These are phyloP conservation scores for Ochropleura leucogaster DNA, from an alignment of 2,888 invertebrate genomes.

Conservation along the genomic window DNA sequence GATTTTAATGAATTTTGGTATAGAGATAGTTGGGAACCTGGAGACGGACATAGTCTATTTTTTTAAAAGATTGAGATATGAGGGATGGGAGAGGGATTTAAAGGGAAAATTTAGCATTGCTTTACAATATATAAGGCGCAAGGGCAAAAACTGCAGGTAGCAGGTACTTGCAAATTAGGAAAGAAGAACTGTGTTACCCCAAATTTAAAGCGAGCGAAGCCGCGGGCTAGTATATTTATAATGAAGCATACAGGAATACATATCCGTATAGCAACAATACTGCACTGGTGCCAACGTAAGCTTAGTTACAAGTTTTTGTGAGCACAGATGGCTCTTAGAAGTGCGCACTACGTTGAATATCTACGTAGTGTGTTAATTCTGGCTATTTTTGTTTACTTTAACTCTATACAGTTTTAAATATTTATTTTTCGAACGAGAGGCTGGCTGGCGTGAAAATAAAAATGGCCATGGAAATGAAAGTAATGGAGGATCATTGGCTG, in stretches of 20 bases:
- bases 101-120: too few relatives aligned
- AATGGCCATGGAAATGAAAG: conserved; percentile 8
- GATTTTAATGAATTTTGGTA: too few relatives aligned
- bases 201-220: too few relatives aligned
- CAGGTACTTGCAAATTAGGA: too few relatives aligned
- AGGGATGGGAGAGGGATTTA: too few relatives aligned
- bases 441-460: neutral
- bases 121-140: too few relatives aligned
- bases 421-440: neutral
- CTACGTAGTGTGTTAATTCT: conserved; percentile 7
- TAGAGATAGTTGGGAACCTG: too few relatives aligned
- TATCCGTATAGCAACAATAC: conserved; percentile 6
- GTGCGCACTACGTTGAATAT: neutral
- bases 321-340: conserved; percentile 19
- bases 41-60: too few relatives aligned
- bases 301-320: conserved; percentile 31
- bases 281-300: neutral
- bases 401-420: conserved; percentile 21
- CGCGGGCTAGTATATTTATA: too few relatives aligned
- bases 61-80: too few relatives aligned
- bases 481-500: neutral
- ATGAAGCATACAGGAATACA: neutral
- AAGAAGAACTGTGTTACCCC: too few relatives aligned
- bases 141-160: too few relatives aligned
- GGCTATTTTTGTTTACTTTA: conserved; percentile 41